Percentiles rank a stretch among this genome's conserved stretches.
Conservation (phyloP, 53 echinoderm and acorn worm species). For the Actinopyga echinites region DNA sequence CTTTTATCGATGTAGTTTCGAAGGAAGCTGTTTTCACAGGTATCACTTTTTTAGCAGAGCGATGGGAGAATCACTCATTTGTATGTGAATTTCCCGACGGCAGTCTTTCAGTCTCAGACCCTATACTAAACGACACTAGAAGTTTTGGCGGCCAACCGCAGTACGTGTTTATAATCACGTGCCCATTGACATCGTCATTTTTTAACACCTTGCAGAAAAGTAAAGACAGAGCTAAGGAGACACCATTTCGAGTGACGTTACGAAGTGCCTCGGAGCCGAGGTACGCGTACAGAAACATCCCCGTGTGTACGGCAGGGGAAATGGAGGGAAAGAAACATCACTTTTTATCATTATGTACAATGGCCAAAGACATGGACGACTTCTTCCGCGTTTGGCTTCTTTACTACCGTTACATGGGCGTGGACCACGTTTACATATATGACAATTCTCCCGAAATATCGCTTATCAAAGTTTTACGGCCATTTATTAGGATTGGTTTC, state of each 20-base stretch:
- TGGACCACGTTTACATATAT: conserved; percentile 87
- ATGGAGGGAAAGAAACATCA: conserved; percentile 28
- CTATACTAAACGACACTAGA: conserved; percentile 64
- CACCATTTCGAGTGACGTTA: conserved; percentile 41
- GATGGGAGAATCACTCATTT: conserved; percentile 60
- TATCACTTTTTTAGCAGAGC: conserved; percentile 48
- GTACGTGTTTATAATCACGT: conserved; percentile 75
- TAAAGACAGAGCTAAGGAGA: background rate
- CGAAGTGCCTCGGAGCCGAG: conserved; percentile 42
- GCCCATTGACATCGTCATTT: conserved; percentile 62
- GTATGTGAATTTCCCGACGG: conserved; percentile 71
- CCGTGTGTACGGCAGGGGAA: conserved; percentile 58
- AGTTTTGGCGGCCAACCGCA: conserved; percentile 86
- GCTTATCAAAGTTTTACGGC: conserved; percentile 48
- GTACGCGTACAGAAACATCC: conserved; percentile 63
- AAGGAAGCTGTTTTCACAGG: conserved; percentile 70
- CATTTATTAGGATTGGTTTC: conserved; percentile 66
- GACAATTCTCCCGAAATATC: conserved; percentile 76
- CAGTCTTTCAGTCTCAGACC: conserved; percentile 63
- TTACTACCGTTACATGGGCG: conserved; percentile 80
- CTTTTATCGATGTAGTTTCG: conserved; percentile 64
- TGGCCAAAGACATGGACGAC: conserved; percentile 80
- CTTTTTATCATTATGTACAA: conserved; percentile 76
- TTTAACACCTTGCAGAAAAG: background rate
- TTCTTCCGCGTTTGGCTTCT: conserved; percentile 82